Evolutionary conservation across 2,113 vertebrate genomes (phyloP).

Genomic region (Eleginops maclovinus): DNA sequence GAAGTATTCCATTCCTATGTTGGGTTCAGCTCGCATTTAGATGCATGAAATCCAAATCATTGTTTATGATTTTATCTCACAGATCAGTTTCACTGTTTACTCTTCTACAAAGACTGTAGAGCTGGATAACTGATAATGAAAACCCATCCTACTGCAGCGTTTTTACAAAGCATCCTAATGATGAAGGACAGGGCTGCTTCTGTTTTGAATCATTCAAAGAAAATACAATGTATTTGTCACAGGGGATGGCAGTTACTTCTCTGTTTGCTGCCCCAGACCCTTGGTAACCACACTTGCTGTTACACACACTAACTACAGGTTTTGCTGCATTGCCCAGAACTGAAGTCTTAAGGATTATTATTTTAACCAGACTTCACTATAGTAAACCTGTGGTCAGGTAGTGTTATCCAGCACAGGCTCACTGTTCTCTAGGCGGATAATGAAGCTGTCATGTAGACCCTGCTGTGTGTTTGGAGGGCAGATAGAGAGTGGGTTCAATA

Average conservation of each 20-base stretch:
- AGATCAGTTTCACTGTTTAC: background rate
- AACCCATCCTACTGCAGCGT: background rate
- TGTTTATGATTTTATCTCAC: background rate
- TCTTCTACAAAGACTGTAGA: background rate
- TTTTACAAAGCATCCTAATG: background rate
- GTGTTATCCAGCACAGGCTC: background rate
- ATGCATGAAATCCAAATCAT: too few species aligned
- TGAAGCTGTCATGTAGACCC: conserved; percentile 3
- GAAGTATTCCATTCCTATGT: background rate
- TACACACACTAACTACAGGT: background rate
- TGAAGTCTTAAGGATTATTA: background rate
- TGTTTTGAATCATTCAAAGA: background rate
- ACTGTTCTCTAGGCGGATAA: background rate
- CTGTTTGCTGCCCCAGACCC: background rate
- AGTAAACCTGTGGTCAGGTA: background rate
- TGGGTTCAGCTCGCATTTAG: background rate
- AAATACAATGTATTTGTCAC: background rate
- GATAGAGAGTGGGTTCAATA: background rate
- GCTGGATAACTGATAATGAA: background rate
- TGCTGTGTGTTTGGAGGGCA: background rate
- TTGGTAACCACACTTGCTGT: background rate
- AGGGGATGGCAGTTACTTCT: background rate
- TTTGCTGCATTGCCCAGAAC: background rate
- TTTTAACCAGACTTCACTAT: background rate
- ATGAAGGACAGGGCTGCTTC: background rate